Conservation (phyloP, 2,113 vertebrate species). For the Mionectes macconnelli region DNA sequence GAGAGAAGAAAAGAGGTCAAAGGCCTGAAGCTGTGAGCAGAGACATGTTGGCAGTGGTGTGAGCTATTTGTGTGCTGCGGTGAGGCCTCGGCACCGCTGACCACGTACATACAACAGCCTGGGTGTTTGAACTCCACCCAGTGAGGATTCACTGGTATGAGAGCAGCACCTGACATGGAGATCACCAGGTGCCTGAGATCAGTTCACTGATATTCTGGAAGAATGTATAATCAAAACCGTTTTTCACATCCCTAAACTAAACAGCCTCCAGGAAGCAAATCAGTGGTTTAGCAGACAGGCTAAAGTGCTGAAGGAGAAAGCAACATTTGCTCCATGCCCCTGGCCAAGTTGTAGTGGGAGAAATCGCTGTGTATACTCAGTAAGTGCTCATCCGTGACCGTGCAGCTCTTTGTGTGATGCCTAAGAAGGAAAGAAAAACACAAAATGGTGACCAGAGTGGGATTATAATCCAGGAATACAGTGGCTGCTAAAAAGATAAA, state of each 20-base stretch:
- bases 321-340: not conserved
- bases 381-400: not conserved
- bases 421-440: conserved; percentile 40
- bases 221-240: not conserved
- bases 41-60: not conserved
- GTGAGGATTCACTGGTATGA: not conserved
- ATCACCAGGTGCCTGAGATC: not conserved
- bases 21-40: not conserved
- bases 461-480: conserved; percentile 48
- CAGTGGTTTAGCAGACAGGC: conserved; percentile 2
- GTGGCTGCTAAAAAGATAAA: not conserved
- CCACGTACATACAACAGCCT: not conserved
- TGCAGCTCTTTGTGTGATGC: not conserved
- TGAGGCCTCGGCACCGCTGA: not conserved
- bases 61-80: not conserved
- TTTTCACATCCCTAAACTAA: not conserved
- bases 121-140: not conserved
- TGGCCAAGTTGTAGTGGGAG: conserved; percentile 12
- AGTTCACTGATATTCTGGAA: not conserved
- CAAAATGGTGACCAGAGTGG: conserved; percentile 1
- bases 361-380: conserved; percentile 6
- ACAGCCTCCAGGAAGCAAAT: not conserved
- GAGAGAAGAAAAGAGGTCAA: not conserved
- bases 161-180: not conserved
- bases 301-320: not conserved